Evolutionary conservation across 2,797 vertebrate genomes (phyloP), one percentile per base, ranked within the genome.

Genomic region (Margarornis squamiger): DNA sequence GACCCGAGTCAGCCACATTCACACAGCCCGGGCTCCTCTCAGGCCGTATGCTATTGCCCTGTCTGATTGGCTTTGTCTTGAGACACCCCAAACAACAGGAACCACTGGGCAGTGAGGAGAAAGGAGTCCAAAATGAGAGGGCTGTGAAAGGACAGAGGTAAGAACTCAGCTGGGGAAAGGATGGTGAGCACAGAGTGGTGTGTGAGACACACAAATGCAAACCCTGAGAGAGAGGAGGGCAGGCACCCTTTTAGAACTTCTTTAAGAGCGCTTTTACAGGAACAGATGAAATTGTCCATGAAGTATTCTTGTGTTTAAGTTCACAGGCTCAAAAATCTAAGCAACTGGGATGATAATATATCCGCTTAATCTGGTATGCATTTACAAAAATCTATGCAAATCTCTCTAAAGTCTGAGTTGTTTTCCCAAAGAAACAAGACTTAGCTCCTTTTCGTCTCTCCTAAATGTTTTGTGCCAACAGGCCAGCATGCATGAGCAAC

Each of bases 361-460:
- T 65, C 65, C 79, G 83, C 49, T 51, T 90, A 86, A 93, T 78
- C 72, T 90, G 71, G 58, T 6, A 65, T 2, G 19, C 80, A 92
- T 92, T 94, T 75, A 83, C 66, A 93, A 90, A 92, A 92, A 92
- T 85, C 87, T 83, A 4, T 77, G 72, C 45, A 91, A 83, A 91
- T 91, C 75, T 93, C 88, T 51, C 21, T 39, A 18, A 95, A 84
- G 75, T 62, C 27, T 0, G 68, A 51, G 59, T 65, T 88, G 49
- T 86, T 88, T 94, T 93, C 62, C 55, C 62, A 51, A 51, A 62
- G 55, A 65, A 90, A 86, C 5, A 68, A 65, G 49, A 86, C 55
- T 70, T 58, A 32, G 59, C 14, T 76, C 14, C 57, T 90, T 90
- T 82, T 77, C 65, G 72, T 61, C 52, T 59, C 43, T 38, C 14